These are phyloP conservation scores for Threskiornis aethiopicus DNA, from an alignment of 2,797 vertebrate species.

Conservation along the genomic window DNA sequence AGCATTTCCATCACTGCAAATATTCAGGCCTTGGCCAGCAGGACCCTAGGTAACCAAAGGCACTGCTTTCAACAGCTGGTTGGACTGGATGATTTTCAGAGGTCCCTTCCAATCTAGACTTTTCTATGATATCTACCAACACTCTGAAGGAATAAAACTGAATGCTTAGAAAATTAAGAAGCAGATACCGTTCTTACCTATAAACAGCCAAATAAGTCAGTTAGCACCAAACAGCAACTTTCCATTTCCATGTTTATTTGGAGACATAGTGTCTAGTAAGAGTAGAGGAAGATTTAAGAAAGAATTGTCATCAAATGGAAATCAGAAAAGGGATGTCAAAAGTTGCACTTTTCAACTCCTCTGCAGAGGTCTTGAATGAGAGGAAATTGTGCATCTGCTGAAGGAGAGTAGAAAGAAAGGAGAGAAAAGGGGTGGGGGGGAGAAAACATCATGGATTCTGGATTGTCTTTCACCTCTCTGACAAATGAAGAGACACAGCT, in stretches of 20 bases:
- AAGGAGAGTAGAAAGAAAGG: background rate
- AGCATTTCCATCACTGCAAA: background rate
- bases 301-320: background rate
- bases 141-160: background rate
- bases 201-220: background rate
- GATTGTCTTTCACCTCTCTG: background rate
- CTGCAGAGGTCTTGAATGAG: background rate
- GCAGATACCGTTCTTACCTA: background rate
- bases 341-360: background rate
- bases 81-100: background rate
- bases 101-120: background rate
- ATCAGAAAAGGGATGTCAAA: background rate
- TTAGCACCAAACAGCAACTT: background rate
- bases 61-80: background rate
- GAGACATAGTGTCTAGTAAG: background rate
- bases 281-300: background rate
- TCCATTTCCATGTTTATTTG: background rate
- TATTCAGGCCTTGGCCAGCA: background rate
- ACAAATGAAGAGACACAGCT: background rate
- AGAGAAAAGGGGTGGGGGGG: background rate
- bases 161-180: background rate
- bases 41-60: background rate
- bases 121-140: background rate
- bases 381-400: background rate
- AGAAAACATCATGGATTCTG: background rate